Percentiles rank a stretch among this genome's conserved stretches.
These are phyloP conservation scores for Chrysodeixis includens DNA, from an alignment of 2,888 invertebrate genomes.

Conservation along the genomic window DNA sequence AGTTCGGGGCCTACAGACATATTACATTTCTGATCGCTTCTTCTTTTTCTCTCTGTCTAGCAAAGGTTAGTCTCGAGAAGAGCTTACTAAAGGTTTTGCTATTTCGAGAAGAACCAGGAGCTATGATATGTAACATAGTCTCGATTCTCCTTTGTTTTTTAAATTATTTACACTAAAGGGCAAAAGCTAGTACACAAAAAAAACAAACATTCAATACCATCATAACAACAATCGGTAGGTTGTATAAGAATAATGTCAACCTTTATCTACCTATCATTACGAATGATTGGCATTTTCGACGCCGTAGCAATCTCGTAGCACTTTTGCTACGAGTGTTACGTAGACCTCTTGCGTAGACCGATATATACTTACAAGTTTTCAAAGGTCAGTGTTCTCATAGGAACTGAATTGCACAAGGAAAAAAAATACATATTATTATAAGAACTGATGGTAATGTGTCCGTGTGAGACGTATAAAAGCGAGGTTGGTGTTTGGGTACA, in stretches of 20 bases:
- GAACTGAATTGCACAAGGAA: neutral
- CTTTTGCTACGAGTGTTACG: neutral
- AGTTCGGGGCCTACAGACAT: too few species aligned
- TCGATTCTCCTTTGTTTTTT: too few species aligned
- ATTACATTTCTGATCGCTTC: too few species aligned
- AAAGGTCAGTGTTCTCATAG: neutral
- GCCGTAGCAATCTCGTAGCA: conserved; percentile 2
- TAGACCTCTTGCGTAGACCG: neutral
- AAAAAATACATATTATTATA: neutral
- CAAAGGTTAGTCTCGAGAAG: too few species aligned
- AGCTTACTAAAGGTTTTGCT: too few species aligned
- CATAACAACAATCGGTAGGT: neutral
- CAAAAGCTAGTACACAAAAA: neutral
- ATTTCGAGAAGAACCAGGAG: too few species aligned
- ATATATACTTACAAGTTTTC: neutral
- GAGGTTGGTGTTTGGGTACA: too few species aligned
- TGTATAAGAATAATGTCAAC: neutral
- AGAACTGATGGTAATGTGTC: too few species aligned
- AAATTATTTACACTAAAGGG: too few species aligned
- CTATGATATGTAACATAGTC: too few species aligned
- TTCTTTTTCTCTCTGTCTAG: too few species aligned
- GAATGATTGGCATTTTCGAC: neutral
- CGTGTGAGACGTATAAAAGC: too few species aligned
- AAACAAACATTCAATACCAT: neutral
- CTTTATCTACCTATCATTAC: conserved; percentile 1